Base-by-base conservation (phyloP, 2,888 invertebrate genomes). In the Myathropa florea region DNA sequence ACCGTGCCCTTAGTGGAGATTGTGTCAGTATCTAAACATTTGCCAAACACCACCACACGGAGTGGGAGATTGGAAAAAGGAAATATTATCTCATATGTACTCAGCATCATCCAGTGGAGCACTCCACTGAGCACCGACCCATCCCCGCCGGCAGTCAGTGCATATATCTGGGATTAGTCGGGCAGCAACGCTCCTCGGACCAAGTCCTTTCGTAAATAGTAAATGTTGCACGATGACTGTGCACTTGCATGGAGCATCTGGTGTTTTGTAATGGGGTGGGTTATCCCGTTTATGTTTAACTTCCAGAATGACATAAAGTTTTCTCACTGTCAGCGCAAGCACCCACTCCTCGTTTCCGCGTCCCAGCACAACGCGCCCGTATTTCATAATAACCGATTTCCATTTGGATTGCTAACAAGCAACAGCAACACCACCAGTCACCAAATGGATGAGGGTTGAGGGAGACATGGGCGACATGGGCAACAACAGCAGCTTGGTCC, bases 311-410 rank as follows among this genome's bases (percentile, higher is more conserved):
- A 73, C 82, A 85, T 72, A 86, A 86, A 72, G 77, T 86, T 86
- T 86, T 82, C 77, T 77, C 82, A 70, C 78, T 86, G 73, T 82
- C 77, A 86, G 68, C 78, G 68, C 23, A 24, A 24, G 14, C 21
- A 57, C 23, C 24, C 3, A 10, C 24, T 26, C 39, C 21, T 4
- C 9, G 21, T 39, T 6, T 55, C 46, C 10, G 6, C 4, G 10
- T 26, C 57, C 39, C 67, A 4, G 55, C 46, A 46, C 46, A 46
- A n/a, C 36, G 71, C 57, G 61, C 78, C 59, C 67, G 82, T 86
- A 86, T 86, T 86, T 86, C 82, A 86, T 86, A 82, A 86, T 82
- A 86, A 86, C 77, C 85, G 73, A 86, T 86, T 77, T 82, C 70
- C 82, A 78, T 82, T 81, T 78, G 82, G 77, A 86, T 82, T 82